Evolutionary conservation across 2,888 invertebrate species (phyloP).

Genomic region (Drosophila planitibia): DNA sequence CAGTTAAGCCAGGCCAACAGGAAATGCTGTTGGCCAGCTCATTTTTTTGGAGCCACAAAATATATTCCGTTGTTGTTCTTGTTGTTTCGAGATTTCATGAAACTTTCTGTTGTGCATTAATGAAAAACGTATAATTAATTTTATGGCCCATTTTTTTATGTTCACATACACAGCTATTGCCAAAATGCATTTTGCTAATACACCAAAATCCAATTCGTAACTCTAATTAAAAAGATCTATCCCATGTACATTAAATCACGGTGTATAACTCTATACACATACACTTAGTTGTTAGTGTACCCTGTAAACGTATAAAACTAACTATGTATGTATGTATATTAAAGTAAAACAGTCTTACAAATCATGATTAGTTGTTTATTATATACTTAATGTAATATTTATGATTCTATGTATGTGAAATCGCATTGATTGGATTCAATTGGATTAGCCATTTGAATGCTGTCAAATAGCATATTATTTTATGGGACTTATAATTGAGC

Average conservation of each 20-base stretch:
- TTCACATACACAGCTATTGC: conserved; percentile 22
- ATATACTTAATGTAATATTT: conserved; percentile 5
- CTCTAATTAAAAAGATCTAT: conserved; percentile 14
- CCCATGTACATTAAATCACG: conserved; percentile 35
- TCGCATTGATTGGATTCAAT: conserved; percentile 1
- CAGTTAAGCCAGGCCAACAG: conserved; percentile 23
- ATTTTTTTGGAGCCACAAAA: conserved; percentile 10
- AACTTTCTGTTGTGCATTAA: conserved; percentile 54
- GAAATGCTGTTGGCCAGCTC: conserved; percentile 2
- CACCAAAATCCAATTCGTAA: conserved; percentile 17
- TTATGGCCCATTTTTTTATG: conserved; percentile 36
- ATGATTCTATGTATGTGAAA: conserved; percentile 13
- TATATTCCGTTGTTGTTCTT: conserved; percentile 16
- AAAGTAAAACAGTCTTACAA: conserved; percentile 1
- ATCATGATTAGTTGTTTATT: conserved; percentile 20
- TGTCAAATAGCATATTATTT: neutral
- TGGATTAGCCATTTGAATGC: neutral
- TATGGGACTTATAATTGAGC: neutral
- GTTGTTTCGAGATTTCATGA: conserved; percentile 5
- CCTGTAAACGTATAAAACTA: conserved; percentile 27
- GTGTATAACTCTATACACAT: conserved; percentile 15
- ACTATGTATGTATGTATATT: conserved; percentile 13
- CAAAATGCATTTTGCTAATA: conserved; percentile 45
- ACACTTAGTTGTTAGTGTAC: conserved; percentile 36
- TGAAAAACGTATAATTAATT: conserved; percentile 63